Conservation (phyloP, 1,140 invertebrate genomes). For the Drosophila eugracilis region DNA sequence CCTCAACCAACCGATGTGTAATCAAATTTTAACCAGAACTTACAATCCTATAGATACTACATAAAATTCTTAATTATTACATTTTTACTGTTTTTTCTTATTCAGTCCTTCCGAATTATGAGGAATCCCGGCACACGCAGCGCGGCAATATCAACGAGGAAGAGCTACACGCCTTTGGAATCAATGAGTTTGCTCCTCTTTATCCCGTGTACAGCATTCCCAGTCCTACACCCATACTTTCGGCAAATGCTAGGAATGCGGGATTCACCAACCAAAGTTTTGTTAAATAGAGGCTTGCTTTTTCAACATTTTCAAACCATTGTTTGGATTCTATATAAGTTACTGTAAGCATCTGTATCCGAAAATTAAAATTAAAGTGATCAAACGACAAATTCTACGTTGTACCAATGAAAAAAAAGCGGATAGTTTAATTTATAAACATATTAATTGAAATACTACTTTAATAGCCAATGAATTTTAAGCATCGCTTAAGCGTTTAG, state of each 20-base stretch:
- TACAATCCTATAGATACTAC: too few relatives aligned
- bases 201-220: slow-evolving; percentile 80
- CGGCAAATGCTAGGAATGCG: slow-evolving; percentile 41
- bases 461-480: too few relatives aligned
- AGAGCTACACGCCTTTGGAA: slow-evolving; percentile 70
- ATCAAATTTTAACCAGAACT: too few relatives aligned
- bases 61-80: background rate
- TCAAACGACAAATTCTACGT: too few relatives aligned
- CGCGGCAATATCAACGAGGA: slow-evolving; percentile 80
- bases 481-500: too few relatives aligned
- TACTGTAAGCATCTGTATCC: too few relatives aligned
- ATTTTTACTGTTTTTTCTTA: background rate
- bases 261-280: slow-evolving; percentile 64
- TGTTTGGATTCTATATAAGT: too few relatives aligned
- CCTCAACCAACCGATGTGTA: too few relatives aligned
- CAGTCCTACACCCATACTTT: slow-evolving; percentile 59
- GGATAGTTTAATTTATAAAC: too few relatives aligned
- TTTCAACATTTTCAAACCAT: background rate
- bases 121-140: slow-evolving; percentile 63
- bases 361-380: too few relatives aligned
- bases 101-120: slow-evolving; percentile 64
- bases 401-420: too few relatives aligned
- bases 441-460: too few relatives aligned
- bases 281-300: slow-evolving; percentile 25
- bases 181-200: slow-evolving; percentile 73